Evolutionary conservation across 2,113 vertebrate genomes (phyloP).

Genomic region (Vireo altiloquus): DNA sequence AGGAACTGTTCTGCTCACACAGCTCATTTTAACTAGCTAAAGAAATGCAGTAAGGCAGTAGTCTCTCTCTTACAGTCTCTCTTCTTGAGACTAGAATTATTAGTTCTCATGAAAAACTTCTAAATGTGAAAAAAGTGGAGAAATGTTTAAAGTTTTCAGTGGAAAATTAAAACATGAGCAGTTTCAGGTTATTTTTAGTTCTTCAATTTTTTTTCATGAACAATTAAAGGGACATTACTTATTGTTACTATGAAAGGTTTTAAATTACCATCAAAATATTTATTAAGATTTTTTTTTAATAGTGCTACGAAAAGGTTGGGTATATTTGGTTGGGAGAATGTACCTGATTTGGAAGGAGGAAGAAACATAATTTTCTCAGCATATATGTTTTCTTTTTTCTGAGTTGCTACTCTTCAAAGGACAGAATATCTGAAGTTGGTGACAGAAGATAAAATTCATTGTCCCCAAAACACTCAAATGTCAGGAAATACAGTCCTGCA

Average conservation of each 20-base stretch:
- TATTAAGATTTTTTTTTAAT: background rate
- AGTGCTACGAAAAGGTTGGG: background rate
- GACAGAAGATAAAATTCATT: background rate
- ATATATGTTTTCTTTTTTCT: background rate
- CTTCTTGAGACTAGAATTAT: background rate
- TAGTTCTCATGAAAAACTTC: background rate
- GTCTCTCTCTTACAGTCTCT: too few species aligned
- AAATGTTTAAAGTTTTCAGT: background rate
- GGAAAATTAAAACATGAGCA: background rate
- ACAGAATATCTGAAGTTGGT: background rate
- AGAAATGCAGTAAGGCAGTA: background rate
- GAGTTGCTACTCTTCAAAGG: background rate
- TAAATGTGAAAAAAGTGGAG: background rate
- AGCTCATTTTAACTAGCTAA: background rate
- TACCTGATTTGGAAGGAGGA: background rate
- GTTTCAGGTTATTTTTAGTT: background rate
- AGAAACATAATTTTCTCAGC: background rate
- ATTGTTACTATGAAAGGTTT: background rate
- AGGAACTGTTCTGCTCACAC: background rate
- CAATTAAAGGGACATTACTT: background rate
- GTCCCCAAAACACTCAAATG: background rate
- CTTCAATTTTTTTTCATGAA: background rate
- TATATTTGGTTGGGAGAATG: background rate
- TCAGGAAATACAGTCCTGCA: background rate
- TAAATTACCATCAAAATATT: background rate